A percentile compares a stretch with the other conserved stretches of the same genome.
Conservation (phyloP, 2,888 invertebrate genomes). For the Caradrina clavipalpis region DNA sequence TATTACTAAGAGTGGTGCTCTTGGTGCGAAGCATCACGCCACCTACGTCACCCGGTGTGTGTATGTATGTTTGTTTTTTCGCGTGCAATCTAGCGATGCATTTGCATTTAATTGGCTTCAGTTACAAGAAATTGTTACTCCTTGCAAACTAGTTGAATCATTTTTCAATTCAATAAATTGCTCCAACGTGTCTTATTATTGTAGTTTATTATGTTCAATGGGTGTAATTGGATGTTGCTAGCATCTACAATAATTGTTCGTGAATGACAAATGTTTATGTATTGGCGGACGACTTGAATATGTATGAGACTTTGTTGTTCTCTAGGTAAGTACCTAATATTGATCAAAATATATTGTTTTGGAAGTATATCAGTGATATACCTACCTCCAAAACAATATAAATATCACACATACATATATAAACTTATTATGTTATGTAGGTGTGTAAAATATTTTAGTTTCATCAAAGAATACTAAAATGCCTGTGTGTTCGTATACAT, state of each 20-base stretch:
- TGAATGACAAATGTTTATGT: conserved; percentile 42
- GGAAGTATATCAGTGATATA: conserved; percentile 11
- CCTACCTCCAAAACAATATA: no score
- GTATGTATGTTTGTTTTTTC: conserved; percentile 59
- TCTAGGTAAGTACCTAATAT: background rate
- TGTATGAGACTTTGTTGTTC: conserved; percentile 46
- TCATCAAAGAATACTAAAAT: conserved; percentile 21
- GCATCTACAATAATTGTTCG: conserved; percentile 23
- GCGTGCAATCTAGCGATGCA: conserved; percentile 64
- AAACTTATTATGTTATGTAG: conserved; percentile 24
- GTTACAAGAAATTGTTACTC: conserved; percentile 65
- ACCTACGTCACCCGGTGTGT: conserved; percentile 68
- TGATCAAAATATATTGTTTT: conserved; percentile 25
- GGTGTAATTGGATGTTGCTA: conserved; percentile 35
- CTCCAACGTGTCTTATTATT: conserved; percentile 40
- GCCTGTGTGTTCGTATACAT: conserved; percentile 19
- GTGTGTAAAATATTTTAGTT: conserved; percentile 35
- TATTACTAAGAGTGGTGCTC: background rate
- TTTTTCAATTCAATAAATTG: conserved; percentile 50
- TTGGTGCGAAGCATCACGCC: conserved; percentile 72
- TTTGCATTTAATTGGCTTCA: conserved; percentile 71
- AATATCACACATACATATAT: conserved; percentile 17
- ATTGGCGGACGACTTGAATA: conserved; percentile 32
- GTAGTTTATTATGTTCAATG: conserved; percentile 35
- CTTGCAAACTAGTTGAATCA: conserved; percentile 54